Percentiles rank a stretch among this genome's conserved stretches.
These are phyloP conservation scores for Drosophila novamexicana DNA, from an alignment of 1,140 invertebrate genomes.

Conservation along the genomic window DNA sequence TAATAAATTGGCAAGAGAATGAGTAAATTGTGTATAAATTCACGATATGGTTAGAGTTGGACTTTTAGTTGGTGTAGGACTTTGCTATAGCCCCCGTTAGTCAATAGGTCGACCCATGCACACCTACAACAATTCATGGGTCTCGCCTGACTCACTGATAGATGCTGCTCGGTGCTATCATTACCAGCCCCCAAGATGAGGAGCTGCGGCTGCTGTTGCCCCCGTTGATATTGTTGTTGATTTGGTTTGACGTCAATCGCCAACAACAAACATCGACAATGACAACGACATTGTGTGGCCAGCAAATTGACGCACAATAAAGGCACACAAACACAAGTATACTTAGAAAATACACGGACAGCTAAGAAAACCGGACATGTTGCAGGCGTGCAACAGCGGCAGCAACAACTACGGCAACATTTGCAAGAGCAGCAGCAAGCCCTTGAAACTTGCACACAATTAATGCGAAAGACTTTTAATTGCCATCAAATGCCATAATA, in stretches of 20 bases:
- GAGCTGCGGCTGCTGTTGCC: conserved; percentile 8
- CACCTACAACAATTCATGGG: conserved; percentile 38
- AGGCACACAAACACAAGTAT: background rate
- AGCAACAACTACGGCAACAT: background rate
- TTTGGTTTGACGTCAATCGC: conserved; percentile 83
- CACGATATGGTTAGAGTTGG: no score
- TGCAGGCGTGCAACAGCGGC: conserved; percentile 17
- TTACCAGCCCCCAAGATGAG: conserved; percentile 62
- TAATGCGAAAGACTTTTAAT: conserved; percentile 70
- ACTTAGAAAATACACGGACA: background rate
- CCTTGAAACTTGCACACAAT: conserved; percentile 47
- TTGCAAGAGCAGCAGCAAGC: conserved; percentile 22
- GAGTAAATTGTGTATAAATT: no score
- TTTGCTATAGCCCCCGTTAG: background rate
- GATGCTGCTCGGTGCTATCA: conserved; percentile 58
- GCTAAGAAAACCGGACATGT: conserved; percentile 23
- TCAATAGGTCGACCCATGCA: conserved; percentile 11
- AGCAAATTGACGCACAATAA: conserved; percentile 80
- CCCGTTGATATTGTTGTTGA: conserved; percentile 12
- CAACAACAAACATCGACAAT: conserved; percentile 44
- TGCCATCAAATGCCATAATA: conserved; percentile 64
- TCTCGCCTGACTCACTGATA: conserved; percentile 46
- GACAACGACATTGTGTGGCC: conserved; percentile 55
- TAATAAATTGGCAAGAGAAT: background rate
- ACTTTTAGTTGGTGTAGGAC: no score